Evolutionary conservation across 2,888 invertebrate genomes (phyloP).

Genomic region (Notocelia uddmanniana): DNA sequence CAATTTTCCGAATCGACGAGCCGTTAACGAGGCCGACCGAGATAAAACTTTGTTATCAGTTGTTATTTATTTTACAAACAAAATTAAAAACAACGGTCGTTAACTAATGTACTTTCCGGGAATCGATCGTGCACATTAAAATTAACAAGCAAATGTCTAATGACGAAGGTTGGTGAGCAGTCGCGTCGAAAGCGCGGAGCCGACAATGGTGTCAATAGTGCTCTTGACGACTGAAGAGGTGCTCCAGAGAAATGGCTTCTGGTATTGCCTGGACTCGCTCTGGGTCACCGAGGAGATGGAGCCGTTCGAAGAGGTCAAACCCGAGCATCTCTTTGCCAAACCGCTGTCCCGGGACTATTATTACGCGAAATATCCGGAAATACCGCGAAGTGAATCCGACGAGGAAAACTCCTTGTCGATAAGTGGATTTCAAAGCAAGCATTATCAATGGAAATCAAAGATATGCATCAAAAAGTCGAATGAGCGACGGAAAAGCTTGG

Average conservation of each 20-base stretch:
- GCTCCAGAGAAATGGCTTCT: conserved; percentile 74
- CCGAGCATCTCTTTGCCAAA: conserved; percentile 69
- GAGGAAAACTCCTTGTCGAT: conserved; percentile 74
- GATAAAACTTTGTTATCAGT: conserved; percentile 11
- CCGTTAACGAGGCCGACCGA: conserved; percentile 35
- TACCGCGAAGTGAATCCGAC: conserved; percentile 79
- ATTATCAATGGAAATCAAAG: conserved; percentile 74
- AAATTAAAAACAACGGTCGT: conserved; percentile 31
- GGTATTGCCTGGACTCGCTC: conserved; percentile 72
- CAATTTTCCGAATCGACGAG: conserved; percentile 55
- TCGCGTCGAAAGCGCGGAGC: conserved; percentile 45
- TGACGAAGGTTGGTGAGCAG: conserved; percentile 46
- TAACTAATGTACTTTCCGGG: conserved; percentile 38
- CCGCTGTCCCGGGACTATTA: conserved; percentile 76
- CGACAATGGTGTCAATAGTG: conserved; percentile 73
- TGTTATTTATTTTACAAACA: conserved; percentile 28
- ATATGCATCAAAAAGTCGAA: conserved; percentile 65
- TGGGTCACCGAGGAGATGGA: conserved; percentile 79
- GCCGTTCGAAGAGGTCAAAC: conserved; percentile 76
- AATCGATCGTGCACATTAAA: conserved; percentile 2
- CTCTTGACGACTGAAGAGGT: conserved; percentile 78
- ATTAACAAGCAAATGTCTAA: conserved; percentile 16
- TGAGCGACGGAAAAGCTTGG: conserved; percentile 24
- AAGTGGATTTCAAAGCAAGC: conserved; percentile 71
- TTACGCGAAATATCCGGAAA: conserved; percentile 75